Evolutionary conservation across 2,888 invertebrate genomes (phyloP).

Genomic region (Sepiola atlantica): DNA sequence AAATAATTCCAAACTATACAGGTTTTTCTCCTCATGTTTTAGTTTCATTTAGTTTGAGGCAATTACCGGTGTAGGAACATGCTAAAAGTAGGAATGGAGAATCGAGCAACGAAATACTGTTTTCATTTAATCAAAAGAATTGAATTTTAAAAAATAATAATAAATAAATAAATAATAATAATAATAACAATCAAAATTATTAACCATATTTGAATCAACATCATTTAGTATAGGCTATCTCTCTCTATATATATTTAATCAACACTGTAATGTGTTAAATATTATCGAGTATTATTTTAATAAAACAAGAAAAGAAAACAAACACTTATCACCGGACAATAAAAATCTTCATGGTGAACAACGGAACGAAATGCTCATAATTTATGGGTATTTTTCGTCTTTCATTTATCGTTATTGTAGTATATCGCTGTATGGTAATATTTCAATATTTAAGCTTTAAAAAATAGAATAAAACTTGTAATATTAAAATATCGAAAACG

Average conservation of each 20-base stretch:
- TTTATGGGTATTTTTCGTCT: background rate
- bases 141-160: background rate
- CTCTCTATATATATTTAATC: background rate
- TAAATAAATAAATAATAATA: no score
- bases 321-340: background rate
- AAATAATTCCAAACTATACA: conserved; percentile 47
- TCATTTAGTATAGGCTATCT: background rate
- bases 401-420: no score
- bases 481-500: background rate
- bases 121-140: background rate
- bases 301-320: background rate
- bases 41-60: background rate
- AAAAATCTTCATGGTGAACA: background rate
- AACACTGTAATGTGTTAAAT: background rate
- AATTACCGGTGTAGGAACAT: background rate
- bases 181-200: background rate
- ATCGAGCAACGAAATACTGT: background rate
- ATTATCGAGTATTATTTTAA: background rate
- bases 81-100: background rate
- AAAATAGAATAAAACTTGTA: background rate
- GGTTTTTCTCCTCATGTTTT: conserved; percentile 23
- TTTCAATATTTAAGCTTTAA: no score
- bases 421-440: no score
- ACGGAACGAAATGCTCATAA: background rate
- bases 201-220: background rate